These are phyloP conservation scores for Coremacera marginata DNA, from an alignment of 2,888 invertebrate genomes.

Conservation along the genomic window DNA sequence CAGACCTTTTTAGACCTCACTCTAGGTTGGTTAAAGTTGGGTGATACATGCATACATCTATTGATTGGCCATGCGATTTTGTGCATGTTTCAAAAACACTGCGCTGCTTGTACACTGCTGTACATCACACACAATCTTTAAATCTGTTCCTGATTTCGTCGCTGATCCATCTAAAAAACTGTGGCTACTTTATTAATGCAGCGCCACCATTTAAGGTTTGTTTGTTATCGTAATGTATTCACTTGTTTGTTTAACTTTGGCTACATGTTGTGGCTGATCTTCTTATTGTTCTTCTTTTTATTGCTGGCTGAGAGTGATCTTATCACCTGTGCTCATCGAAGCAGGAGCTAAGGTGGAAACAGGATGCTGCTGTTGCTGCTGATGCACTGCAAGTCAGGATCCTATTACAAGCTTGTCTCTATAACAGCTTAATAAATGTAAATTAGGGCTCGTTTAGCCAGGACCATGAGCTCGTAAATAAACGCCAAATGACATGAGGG, in stretches of 20 bases:
- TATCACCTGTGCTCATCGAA: conserved; percentile 34
- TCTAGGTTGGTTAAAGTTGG: not conserved
- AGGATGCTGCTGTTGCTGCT: not conserved
- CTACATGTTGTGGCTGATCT: conserved; percentile 23
- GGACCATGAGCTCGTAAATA: conserved; percentile 66
- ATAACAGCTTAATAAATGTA: conserved; percentile 68
- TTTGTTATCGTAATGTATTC: conserved; percentile 34
- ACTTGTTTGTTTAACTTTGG: conserved; percentile 26
- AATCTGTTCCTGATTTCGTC: conserved; percentile 30
- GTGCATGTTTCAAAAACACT: conserved; percentile 18
- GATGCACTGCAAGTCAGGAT: not conserved
- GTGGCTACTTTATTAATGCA: conserved; percentile 24
- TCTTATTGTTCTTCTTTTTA: conserved; percentile 12
- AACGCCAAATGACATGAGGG: conserved; percentile 67
- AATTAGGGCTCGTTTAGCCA: conserved; percentile 67
- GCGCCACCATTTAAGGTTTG: not conserved
- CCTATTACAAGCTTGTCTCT: conserved; percentile 35
- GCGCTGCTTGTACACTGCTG: not conserved
- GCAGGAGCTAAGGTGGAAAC: not conserved
- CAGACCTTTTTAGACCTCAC: not conserved
- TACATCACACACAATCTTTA: not conserved
- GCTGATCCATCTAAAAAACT: not conserved
- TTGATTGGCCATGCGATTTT: conserved; percentile 27
- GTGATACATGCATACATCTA: conserved; percentile 7
- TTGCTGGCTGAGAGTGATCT: conserved; percentile 24